Conservation (phyloP, 1,140 invertebrate genomes). For the Euwallacea similis region DNA sequence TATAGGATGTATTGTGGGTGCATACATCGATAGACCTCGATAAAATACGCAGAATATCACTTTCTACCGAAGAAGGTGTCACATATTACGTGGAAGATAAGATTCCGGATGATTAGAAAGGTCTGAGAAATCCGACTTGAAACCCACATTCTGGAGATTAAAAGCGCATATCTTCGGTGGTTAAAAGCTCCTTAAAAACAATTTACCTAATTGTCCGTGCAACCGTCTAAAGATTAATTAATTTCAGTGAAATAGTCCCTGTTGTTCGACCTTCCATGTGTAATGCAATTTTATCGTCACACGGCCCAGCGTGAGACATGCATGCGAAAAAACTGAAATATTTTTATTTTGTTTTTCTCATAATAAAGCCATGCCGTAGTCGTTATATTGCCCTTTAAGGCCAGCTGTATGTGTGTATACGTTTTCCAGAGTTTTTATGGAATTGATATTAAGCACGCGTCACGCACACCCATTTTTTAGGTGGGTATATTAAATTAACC, state of each 20-base stretch:
- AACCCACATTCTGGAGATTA: no score
- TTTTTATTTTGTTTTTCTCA: conserved; percentile 22
- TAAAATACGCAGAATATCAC: no score
- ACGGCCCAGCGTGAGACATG: conserved; percentile 17
- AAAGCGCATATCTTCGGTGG: no score
- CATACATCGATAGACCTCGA: no score
- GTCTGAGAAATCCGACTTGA: no score
- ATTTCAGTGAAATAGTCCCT: neutral
- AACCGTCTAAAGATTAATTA: neutral
- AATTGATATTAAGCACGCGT: conserved; percentile 23
- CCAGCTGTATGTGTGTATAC: conserved; percentile 5
- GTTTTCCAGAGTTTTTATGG: conserved; percentile 22
- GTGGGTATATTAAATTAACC: conserved; percentile 9
- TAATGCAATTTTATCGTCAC: conserved; percentile 12
- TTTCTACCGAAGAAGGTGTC: no score
- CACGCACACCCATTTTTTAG: conserved; percentile 18
- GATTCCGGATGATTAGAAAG: no score
- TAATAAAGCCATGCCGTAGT: conserved; percentile 17
- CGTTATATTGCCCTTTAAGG: conserved; percentile 27
- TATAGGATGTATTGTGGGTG: no score
- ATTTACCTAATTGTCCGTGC: no score
- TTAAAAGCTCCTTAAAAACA: no score
- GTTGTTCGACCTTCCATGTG: conserved; percentile 5
- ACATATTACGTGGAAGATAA: no score
- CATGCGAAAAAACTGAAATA: conserved; percentile 23